Conservation (phyloP, 2,797 vertebrate genomes). For the Acropternis orthonyx region DNA sequence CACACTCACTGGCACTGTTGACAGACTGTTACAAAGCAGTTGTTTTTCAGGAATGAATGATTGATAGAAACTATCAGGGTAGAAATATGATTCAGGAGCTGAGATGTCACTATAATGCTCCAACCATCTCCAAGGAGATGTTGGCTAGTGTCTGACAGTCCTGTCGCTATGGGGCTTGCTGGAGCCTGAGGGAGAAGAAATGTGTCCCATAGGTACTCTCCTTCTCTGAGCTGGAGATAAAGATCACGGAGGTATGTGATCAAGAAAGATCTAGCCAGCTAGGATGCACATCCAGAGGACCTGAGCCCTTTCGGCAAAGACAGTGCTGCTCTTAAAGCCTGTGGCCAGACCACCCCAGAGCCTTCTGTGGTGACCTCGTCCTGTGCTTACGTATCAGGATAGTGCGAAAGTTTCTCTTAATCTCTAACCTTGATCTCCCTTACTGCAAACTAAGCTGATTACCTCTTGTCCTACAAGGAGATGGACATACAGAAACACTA, state of each 20-base stretch:
- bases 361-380: not conserved
- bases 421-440: constrained; percentile 37
- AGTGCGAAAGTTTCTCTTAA: constrained; percentile 49
- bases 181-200: not conserved
- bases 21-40: not conserved
- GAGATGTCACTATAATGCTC: not conserved
- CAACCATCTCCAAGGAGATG: not conserved
- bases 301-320: not conserved
- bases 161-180: not conserved
- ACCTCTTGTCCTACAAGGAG: not conserved
- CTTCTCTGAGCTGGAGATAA: not conserved
- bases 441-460: constrained; percentile 57
- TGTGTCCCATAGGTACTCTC: not conserved
- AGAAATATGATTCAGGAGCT: not conserved
- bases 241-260: not conserved
- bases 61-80: not conserved
- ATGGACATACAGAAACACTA: not conserved
- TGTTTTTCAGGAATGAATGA: not conserved
- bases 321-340: not conserved
- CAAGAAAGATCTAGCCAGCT: not conserved
- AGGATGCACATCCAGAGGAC: not conserved
- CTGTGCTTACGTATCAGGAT: not conserved
- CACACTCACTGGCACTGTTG: not conserved
- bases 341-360: not conserved
- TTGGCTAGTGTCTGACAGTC: not conserved